Evolutionary conservation across 2,888 invertebrate species (phyloP), one percentile per base, ranked within the genome.

Genomic region (Sinhomidia bicolor): DNA sequence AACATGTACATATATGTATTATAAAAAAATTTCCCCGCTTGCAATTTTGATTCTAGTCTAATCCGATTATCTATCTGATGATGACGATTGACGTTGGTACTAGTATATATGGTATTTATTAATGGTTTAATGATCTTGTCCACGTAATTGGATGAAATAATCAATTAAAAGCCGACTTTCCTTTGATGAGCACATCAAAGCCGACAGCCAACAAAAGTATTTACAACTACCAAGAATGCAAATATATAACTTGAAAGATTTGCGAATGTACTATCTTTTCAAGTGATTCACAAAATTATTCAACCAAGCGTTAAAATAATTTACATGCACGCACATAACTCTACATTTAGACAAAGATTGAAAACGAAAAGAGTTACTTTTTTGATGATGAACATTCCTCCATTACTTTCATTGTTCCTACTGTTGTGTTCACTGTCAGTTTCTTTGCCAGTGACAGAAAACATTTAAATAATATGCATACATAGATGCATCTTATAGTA

Each of bases 161-260:
- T 41, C 68, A 68, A 68, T 68, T 41, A 41, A 68, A 36, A 68
- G 41, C 68, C 68, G 68, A 68, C 68, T 68, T 68, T 68, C 68
- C 17, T 68, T 68, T 68, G 68, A 68, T 17, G 41, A 1, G 12
- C 44, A 47, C 44, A 12, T 47, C 1, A 41, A n/a, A 20, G 41
- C 41, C 68, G 68, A 68, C 68, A 36, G 20, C 5, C 9, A 41
- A 14, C 36, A 41, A 20, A 17, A 12, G 41, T 68, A 68, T 41
- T 68, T 68, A 41, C 20, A 41, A 68, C 41, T 68, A 41, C 41
- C n/a, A 41, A 26, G 68, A 68, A 68, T 68, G 17, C 12, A 54
- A 54, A 4, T 47, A 12, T n/a, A n/a, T n/a, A n/a, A n/a, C n/a
- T n/a, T n/a, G n/a, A n/a, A n/a, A n/a, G n/a, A n/a, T n/a, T n/a